Evolutionary conservation across 2,113 vertebrate genomes (phyloP), one percentile per base, ranked within the genome.

Genomic region (Istiophorus platypterus): DNA sequence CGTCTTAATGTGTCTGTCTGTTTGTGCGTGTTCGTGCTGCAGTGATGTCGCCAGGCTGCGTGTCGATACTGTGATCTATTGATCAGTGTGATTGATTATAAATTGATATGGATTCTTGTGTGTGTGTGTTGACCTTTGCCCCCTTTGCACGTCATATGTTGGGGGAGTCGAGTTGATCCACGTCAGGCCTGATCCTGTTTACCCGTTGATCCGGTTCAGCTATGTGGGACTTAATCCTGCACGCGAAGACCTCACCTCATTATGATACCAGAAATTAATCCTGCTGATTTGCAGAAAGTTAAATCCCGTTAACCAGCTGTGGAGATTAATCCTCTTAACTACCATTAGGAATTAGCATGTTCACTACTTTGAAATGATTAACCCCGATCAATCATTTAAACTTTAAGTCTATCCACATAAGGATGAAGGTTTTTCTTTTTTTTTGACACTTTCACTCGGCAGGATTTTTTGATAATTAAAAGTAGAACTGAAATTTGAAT

Each of bases 81-180:
- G 63, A 54, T 49, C 39, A 1, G 17, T 49, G 56, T 24, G 14
- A 78, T 31, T 27, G 65, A 78, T 68, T 73, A n/a, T 5, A n/a
- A 27, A 63, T 63, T 1, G 54, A 70, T n/a, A n/a, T 74, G 1
- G 3, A 10, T 66, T 17, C 18, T 29, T 22, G 34, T n/a, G 31
- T 27, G 51, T 1, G 47, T 41, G 29, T 9, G 27, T 26, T 57
- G 72, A 85, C 69, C 74, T 70, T 78, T 69, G 18, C 20, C 5
- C 18, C 14, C 20, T 26, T 15, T 2, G 2, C 52, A 26, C 47
- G 51, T 79, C 64, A 65, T 51, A 26, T 63, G 70, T 72, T 39
- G 45, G 58, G 64, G 24, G 18, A 58, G 41, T 15, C 56, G 14
- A 4, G 41, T 15, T 63, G 14, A 4, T 49, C 31, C 56, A 27